Conservation (phyloP, 2,797 vertebrate species). For the Pteronotus mesoamericanus region DNA sequence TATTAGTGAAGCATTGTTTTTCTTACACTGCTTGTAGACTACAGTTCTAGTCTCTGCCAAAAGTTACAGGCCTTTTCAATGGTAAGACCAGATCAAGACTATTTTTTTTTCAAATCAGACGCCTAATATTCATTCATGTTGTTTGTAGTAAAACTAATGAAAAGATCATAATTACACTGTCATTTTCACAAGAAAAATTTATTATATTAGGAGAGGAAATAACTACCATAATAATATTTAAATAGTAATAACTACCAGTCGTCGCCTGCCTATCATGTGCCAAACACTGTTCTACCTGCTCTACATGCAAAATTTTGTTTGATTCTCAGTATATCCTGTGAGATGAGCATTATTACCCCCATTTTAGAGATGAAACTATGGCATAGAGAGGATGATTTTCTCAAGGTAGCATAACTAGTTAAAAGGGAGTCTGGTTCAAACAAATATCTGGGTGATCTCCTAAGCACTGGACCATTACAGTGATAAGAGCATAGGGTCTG, state of each 20-base stretch:
- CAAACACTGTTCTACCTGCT: not conserved
- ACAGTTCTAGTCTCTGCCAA: not conserved
- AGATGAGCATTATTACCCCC: not conserved
- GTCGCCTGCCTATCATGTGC: not conserved
- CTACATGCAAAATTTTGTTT: not conserved
- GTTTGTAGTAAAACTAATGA: not conserved
- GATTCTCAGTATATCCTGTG: not conserved
- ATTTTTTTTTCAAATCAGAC: not conserved
- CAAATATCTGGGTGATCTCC: not conserved
- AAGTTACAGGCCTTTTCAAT: not conserved
- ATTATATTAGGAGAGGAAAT: not conserved
- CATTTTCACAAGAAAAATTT: conserved; percentile 28
- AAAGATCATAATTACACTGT: not conserved
- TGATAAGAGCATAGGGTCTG: not conserved
- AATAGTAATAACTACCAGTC: not conserved
- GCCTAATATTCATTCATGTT: not conserved
- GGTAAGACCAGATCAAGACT: not conserved
- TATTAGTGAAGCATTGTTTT: not conserved
- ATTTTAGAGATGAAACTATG: not conserved
- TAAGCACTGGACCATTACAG: not conserved
- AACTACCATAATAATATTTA: not conserved
- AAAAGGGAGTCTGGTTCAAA: not conserved
- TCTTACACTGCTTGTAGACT: not conserved
- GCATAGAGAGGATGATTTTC: not conserved
- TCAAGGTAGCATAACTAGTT: not conserved